A percentile compares a stretch with the other conserved stretches of the same genome.
Conservation (phyloP, 37 sponge, comb jelly and placozoan species). For the Cladorhizidae sp. region DNA sequence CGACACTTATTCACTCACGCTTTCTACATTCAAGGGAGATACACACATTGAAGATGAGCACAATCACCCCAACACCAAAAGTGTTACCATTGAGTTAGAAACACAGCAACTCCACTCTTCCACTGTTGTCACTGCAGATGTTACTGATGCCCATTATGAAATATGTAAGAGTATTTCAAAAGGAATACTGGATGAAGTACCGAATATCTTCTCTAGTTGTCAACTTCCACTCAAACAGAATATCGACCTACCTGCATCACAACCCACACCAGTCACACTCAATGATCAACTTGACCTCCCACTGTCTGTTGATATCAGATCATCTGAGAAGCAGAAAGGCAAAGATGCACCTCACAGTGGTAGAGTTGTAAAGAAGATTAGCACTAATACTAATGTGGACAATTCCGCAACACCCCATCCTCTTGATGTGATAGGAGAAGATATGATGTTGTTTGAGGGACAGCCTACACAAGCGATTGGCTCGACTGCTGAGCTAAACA, state of each 20-base stretch:
- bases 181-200: background rate
- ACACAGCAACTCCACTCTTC: too few relatives aligned
- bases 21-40: background rate
- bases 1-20: background rate
- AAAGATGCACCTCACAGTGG: background rate
- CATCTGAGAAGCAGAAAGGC: background rate
- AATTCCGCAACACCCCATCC: background rate
- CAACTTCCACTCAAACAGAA: background rate
- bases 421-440: too few relatives aligned
- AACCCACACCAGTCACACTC: background rate
- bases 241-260: background rate
- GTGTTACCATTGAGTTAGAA: background rate
- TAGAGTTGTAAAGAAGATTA: background rate
- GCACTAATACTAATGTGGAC: conserved; percentile 14
- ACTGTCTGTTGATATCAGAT: background rate
- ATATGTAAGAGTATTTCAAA: too few relatives aligned
- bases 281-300: background rate
- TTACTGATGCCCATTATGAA: too few relatives aligned
- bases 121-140: too few relatives aligned
- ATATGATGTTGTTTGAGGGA: too few relatives aligned
- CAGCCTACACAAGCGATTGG: too few relatives aligned
- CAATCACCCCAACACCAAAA: background rate
- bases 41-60: background rate
- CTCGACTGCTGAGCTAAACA: too few relatives aligned
- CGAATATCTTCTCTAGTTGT: background rate